Conservation (phyloP, 2,888 invertebrate species). For the Yponomeuta malinellus region DNA sequence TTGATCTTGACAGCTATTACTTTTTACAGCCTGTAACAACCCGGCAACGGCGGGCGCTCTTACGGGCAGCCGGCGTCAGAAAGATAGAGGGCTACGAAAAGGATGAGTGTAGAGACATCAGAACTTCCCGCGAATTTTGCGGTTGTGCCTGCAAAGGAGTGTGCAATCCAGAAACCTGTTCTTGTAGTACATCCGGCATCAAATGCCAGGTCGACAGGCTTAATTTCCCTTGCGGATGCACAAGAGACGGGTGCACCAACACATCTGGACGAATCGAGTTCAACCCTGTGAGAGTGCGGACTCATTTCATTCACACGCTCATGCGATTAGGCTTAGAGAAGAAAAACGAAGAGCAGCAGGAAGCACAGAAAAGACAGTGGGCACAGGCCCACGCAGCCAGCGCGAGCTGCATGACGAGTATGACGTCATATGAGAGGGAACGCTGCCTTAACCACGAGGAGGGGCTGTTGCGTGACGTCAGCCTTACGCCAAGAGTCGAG, state of each 20-base stretch:
- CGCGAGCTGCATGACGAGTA: conserved; percentile 41
- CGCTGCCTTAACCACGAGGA: conserved; percentile 33
- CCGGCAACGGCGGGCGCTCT: conserved; percentile 88
- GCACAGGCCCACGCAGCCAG: conserved; percentile 34
- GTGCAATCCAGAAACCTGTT: conserved; percentile 97
- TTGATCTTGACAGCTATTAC: conserved; percentile 92
- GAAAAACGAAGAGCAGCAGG: conserved; percentile 80
- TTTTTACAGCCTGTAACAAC: conserved; percentile 95
- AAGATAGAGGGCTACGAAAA: conserved; percentile 96
- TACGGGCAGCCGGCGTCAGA: conserved; percentile 94
- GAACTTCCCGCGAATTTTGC: conserved; percentile 93
- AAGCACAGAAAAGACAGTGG: conserved; percentile 67
- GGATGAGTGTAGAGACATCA: conserved; percentile 94
- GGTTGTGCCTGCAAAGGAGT: conserved; percentile 94
- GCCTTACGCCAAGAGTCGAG: conserved; percentile 72
- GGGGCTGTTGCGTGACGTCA: conserved; percentile 70
- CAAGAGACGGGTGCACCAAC: conserved; percentile 95
- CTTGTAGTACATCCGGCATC: conserved; percentile 95
- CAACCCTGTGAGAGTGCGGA: conserved; percentile 95
- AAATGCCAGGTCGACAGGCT: conserved; percentile 98
- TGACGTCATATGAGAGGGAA: conserved; percentile 43
- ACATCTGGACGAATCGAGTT: conserved; percentile 96
- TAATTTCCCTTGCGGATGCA: conserved; percentile 97
- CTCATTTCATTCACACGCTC: conserved; percentile 97
- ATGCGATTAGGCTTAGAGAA: conserved; percentile 94